Conservation (phyloP, 2,113 vertebrate species). For the Laticauda laticaudata region DNA sequence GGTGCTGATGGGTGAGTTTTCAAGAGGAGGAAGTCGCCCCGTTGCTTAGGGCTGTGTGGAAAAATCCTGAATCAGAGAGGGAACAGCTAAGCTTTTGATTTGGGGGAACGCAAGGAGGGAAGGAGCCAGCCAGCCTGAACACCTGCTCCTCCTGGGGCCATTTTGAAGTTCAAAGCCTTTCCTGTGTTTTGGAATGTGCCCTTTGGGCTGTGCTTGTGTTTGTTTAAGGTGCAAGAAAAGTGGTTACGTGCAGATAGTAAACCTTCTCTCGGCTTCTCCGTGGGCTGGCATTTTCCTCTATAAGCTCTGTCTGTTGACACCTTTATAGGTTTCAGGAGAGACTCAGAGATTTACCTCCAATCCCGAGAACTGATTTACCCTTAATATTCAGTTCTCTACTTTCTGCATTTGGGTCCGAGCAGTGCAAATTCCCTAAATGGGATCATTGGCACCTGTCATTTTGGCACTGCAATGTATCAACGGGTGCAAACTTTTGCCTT, state of each 20-base stretch:
- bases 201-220: neutral
- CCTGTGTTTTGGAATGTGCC: neutral
- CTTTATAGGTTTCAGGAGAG: neutral
- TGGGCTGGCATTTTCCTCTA: neutral
- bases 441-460: neutral
- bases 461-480: neutral
- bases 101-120: neutral
- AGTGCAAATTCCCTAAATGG: neutral
- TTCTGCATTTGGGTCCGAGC: neutral
- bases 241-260: neutral
- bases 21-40: neutral
- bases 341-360: too few species aligned
- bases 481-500: neutral
- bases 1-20: slow-evolving; percentile 43
- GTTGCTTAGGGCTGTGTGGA: neutral
- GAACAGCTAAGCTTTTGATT: neutral
- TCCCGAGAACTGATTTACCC: too few species aligned
- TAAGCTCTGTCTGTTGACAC: neutral
- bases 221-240: neutral
- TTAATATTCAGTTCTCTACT: neutral
- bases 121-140: neutral
- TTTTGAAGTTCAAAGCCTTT: neutral
- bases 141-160: neutral
- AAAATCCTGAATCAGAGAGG: neutral
- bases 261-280: neutral